These are phyloP conservation scores for Brachyhypopomus gauderio DNA, from an alignment of 2,113 vertebrate genomes.

Conservation along the genomic window DNA sequence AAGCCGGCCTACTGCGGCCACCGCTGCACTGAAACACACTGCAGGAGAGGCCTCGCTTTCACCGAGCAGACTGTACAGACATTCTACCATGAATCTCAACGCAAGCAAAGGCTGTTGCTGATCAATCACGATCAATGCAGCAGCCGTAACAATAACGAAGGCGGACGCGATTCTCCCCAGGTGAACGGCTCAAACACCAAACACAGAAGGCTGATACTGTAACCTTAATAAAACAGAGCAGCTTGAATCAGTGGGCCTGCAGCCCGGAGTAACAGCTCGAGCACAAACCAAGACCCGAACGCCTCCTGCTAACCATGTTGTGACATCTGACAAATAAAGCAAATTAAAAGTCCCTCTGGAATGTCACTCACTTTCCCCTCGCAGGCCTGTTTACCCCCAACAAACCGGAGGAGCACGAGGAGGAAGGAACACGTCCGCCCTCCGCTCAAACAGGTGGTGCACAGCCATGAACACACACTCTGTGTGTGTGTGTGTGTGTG, in stretches of 20 bases:
- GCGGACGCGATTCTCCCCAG: too few relatives aligned
- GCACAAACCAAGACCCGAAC: constrained; percentile 8
- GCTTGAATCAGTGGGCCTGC: background rate
- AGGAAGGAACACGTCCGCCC: constrained; percentile 4
- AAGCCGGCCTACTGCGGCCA: constrained; percentile 26
- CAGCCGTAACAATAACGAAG: too few relatives aligned
- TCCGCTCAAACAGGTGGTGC: constrained; percentile 45
- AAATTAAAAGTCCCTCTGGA: constrained; percentile 50
- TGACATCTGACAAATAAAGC: constrained; percentile 58
- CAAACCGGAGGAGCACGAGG: constrained; percentile 35
- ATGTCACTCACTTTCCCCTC: constrained; percentile 52
- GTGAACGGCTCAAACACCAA: background rate
- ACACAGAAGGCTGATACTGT: background rate
- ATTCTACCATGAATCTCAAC: too few relatives aligned
- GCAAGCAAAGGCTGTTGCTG: too few relatives aligned
- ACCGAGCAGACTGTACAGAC: background rate
- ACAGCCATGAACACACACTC: constrained; percentile 23
- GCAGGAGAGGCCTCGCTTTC: background rate
- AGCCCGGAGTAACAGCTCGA: constrained; percentile 10
- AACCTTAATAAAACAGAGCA: background rate
- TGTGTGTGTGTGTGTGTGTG: constrained; percentile 3
- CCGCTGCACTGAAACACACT: constrained; percentile 4
- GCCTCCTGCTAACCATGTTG: constrained; percentile 36
- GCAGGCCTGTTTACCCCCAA: constrained; percentile 57
- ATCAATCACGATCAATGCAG: too few relatives aligned